These are phyloP conservation scores for Misgurnus mizolepis DNA, from an alignment of 2,113 vertebrate species.

Conservation along the genomic window DNA sequence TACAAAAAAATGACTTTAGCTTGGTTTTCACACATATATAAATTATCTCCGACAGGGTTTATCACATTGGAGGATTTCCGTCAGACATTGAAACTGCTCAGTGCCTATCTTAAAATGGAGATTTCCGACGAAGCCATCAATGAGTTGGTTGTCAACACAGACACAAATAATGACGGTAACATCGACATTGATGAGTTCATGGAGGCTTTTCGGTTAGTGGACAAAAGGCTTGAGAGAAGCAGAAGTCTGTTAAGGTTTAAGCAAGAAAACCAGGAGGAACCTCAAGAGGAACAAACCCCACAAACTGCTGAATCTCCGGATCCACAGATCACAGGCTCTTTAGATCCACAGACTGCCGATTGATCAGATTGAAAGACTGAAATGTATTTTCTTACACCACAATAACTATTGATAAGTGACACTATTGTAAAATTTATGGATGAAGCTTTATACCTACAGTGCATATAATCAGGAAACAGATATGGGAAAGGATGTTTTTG, in stretches of 20 bases:
- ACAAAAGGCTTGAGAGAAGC: conserved; percentile 73
- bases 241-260: conserved; percentile 70
- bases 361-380: not conserved
- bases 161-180: conserved; percentile 90
- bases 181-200: conserved; percentile 95
- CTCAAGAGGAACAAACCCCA: not conserved
- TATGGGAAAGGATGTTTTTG: not conserved
- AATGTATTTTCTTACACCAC: not conserved
- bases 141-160: conserved; percentile 84
- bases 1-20: no score
- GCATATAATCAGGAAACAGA: not conserved
- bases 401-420: not conserved
- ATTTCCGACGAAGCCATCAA: conserved; percentile 82
- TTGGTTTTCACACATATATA: no score
- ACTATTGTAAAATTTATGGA: not conserved
- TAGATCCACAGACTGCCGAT: not conserved
- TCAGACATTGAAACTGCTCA: conserved; percentile 91
- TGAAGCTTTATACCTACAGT: not conserved
- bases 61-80: conserved; percentile 90
- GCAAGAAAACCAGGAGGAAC: conserved; percentile 6
- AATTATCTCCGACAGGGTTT: conserved; percentile 73
- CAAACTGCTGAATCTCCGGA: not conserved
- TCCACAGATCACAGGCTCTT: not conserved
- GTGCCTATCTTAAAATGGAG: conserved; percentile 83
- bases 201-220: conserved; percentile 92